Evolutionary conservation across 1,140 invertebrate species (phyloP), one percentile per base, ranked within the genome.

Genomic region (Brachionus sp.): DNA sequence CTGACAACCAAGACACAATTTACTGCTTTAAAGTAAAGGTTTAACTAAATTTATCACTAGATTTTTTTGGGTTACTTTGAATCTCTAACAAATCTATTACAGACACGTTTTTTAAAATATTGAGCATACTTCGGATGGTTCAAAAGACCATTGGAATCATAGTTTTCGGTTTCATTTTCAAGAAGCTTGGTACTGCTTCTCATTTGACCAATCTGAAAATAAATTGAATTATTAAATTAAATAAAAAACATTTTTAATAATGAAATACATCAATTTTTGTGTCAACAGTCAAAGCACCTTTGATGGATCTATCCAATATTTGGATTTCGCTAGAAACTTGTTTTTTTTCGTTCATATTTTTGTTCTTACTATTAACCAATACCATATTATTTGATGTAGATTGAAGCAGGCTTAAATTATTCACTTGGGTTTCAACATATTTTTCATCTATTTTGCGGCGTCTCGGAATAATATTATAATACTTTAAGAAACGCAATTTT

Each of bases 101-200:
- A 80, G 0, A 62, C 46, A 12, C 77, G 46, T 62, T 80, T 80
- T 80, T 80, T 80, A 25, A 80, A 80, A 37, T 62, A 80, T 42
- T 80, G 77, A 13, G 77, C 77, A 62, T 80, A 80, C n/a, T 66
- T 80, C 13, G 77, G 77, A 42, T 80, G 77, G n/a, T 80, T 80
- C 33, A 80, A 66, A 62, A 80, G 42, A 13, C 70, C 70, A 46
- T 75, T 75, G 23, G 70, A 46, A 10, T 75, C 70, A 23, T 13
- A 25, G 25, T 12, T 29, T 7, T 75, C 70, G 0, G 16, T 46
- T 25, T 46, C 13, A 29, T n/a, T 19, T 13, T 42, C 33, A 12
- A 46, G 44, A 46, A 46, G 13, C 29, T 29, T 75, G 3, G 10
- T 19, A 2, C n/a, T 46, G 12, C 44, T 75, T 46, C 16, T 46